Evolutionary conservation across 2,113 vertebrate species (phyloP).

Genomic region (Pluvialis apricaria): DNA sequence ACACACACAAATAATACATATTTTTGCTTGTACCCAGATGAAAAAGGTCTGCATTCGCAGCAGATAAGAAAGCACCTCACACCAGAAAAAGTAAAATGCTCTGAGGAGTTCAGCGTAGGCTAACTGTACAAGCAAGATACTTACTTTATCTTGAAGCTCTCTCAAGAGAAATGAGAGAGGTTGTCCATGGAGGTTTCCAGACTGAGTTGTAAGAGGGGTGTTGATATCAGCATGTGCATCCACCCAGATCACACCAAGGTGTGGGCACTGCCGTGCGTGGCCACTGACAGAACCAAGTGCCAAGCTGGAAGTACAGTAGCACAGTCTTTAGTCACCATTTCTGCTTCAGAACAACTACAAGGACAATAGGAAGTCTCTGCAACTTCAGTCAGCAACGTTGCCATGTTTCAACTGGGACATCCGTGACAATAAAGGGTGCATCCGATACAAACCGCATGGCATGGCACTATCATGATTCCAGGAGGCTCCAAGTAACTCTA

Average conservation of each 20-base stretch:
- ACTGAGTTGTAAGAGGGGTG: constrained; percentile 88
- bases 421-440: no score
- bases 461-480: no score
- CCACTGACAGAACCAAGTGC: constrained; percentile 91
- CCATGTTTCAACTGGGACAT: no score
- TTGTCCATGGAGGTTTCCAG: constrained; percentile 94
- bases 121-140: neutral
- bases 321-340: neutral
- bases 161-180: constrained; percentile 92
- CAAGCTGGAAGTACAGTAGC: constrained; percentile 76
- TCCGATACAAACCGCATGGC: no score
- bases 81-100: neutral
- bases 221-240: constrained; percentile 96
- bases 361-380: no score
- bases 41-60: neutral
- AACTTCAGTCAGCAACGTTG: no score
- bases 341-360: neutral
- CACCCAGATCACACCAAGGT: constrained; percentile 94
- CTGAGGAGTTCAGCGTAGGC: neutral
- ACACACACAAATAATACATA: rapidly evolving
- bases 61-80: neutral
- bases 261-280: constrained; percentile 86
- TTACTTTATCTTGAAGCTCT: constrained; percentile 94
- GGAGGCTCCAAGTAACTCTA: no score
- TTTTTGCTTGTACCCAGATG: neutral